Evolutionary conservation across 1,140 invertebrate genomes (phyloP).

Genomic region (Metaphire vulgaris): DNA sequence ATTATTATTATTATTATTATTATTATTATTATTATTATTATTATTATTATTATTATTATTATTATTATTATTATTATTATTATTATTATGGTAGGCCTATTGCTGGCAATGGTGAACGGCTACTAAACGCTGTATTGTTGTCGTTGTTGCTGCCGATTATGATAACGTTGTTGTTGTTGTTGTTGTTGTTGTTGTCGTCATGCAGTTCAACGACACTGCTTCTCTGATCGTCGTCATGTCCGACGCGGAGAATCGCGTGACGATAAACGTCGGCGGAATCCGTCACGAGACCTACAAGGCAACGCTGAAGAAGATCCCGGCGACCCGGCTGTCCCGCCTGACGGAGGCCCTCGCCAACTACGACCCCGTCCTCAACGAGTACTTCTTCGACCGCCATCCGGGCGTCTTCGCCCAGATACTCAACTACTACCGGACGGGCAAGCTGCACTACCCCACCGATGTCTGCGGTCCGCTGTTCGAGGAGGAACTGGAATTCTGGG

Average conservation of each 20-base stretch:
- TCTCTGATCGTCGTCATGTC: too few species aligned
- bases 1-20: too few species aligned
- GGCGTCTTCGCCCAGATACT: slow-evolving; percentile 73
- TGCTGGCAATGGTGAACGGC: too few species aligned
- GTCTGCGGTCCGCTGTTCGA: slow-evolving; percentile 97
- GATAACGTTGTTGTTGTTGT: too few species aligned
- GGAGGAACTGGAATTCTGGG: slow-evolving; percentile 59
- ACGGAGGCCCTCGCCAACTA: slow-evolving; percentile 88
- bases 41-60: too few species aligned
- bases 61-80: too few species aligned
- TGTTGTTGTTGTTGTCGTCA: too few species aligned
- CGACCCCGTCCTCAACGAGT: slow-evolving; percentile 91
- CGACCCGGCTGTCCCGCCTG: slow-evolving; percentile 76
- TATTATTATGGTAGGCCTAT: too few species aligned
- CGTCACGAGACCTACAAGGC: slow-evolving; percentile 89
- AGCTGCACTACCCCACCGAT: slow-evolving; percentile 94
- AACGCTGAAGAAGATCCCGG: slow-evolving; percentile 87
- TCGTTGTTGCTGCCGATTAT: too few species aligned
- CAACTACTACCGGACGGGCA: slow-evolving; percentile 86
- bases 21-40: too few species aligned
- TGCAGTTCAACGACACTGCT: too few species aligned
- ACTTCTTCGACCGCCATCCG: slow-evolving; percentile 97
- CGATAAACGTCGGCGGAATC: slow-evolving; percentile 95
- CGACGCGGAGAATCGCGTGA: slow-evolving; percentile 80
- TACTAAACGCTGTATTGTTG: too few species aligned